phyloP scores from a whole-genome alignment of 1,140 invertebrate genomes.

The Eufriesea mexicana region DNA sequence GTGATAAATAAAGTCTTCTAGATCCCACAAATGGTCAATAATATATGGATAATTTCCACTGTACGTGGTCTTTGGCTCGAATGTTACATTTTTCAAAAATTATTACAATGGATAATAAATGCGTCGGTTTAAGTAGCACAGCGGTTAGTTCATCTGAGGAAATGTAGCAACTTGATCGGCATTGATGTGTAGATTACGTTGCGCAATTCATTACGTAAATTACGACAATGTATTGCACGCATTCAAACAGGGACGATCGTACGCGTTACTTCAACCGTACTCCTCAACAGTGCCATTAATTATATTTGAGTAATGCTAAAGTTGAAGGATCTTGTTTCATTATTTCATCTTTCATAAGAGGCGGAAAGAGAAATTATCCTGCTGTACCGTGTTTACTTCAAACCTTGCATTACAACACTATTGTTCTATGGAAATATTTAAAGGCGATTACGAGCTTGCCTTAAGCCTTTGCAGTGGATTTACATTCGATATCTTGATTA shows the following conservation, averaged over 20 bases:
- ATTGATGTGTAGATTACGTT: slow-evolving; percentile 17
- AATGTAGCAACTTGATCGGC: slow-evolving; percentile 9
- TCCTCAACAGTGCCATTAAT: neutral
- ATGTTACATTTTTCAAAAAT: neutral
- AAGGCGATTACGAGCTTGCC: neutral
- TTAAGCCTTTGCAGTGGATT: neutral
- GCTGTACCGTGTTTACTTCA: neutral
- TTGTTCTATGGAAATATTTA: neutral
- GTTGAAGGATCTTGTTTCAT: neutral
- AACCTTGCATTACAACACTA: neutral
- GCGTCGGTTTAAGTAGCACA: neutral
- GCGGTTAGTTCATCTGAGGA: neutral
- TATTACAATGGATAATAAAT: neutral
- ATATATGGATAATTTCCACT: no score
- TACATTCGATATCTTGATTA: neutral
- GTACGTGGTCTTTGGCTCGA: no score
- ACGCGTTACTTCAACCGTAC: neutral
- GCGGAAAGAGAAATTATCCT: neutral
- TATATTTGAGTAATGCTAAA: slow-evolving; percentile 1
- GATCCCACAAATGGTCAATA: no score
- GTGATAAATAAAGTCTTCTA: no score
- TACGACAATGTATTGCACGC: neutral
- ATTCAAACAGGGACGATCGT: neutral
- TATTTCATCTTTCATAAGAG: neutral
- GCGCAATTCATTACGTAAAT: slow-evolving; percentile 15